These are phyloP conservation scores for Temnothorax nylanderi DNA, from an alignment of 1,140 invertebrate genomes.

Conservation along the genomic window DNA sequence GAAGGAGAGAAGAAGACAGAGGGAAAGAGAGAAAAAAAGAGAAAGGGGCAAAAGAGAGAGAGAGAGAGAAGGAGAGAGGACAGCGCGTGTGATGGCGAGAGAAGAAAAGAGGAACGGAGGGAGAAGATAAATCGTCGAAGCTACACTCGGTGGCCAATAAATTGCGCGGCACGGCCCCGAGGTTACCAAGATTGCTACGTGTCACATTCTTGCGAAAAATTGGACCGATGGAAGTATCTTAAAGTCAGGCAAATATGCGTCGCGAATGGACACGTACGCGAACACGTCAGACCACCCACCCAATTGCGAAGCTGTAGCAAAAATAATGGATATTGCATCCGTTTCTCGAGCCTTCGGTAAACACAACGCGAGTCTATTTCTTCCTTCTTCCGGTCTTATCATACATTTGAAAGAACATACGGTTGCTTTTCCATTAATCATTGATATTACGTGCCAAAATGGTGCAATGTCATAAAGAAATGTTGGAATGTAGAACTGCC, in stretches of 20 bases:
- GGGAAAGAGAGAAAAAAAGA: neutral
- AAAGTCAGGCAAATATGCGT: conserved; percentile 72
- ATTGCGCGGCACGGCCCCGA: conserved; percentile 68
- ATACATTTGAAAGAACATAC: neutral
- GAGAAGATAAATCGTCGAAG: conserved; percentile 75
- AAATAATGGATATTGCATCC: conserved; percentile 34
- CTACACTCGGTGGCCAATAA: conserved; percentile 75
- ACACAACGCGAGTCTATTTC: neutral
- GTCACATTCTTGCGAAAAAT: conserved; percentile 77
- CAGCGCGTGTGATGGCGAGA: neutral
- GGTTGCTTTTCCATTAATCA: conserved; percentile 29
- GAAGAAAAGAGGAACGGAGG: conserved; percentile 30
- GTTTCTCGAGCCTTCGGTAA: neutral
- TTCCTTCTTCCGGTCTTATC: neutral
- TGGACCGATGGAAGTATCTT: conserved; percentile 72
- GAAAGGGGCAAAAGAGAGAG: neutral
- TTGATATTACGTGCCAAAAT: conserved; percentile 10
- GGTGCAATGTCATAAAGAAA: neutral
- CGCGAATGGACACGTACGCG: conserved; percentile 62
- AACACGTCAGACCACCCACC: conserved; percentile 69
- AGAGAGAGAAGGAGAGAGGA: neutral
- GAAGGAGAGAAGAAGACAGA: conserved; percentile 16
- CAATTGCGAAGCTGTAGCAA: conserved; percentile 29
- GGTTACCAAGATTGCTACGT: conserved; percentile 78
- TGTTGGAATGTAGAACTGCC: neutral